Evolutionary conservation across 2,797 vertebrate species (phyloP).

Genomic region (Hoplostethus mediterraneus): DNA sequence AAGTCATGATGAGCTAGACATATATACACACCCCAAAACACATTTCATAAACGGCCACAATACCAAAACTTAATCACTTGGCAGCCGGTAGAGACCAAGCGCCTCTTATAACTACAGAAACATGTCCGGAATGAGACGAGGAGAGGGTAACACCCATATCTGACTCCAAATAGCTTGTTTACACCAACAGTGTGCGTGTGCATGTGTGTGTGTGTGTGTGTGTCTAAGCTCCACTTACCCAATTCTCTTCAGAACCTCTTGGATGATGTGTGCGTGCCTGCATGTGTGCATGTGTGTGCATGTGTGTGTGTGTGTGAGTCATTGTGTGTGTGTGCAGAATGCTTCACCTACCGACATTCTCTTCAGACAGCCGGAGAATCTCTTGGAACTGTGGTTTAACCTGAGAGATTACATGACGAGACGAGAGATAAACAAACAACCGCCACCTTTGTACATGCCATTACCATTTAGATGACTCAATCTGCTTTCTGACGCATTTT

Average conservation of each 20-base stretch:
- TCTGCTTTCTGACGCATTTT: neutral
- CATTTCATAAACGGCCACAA: slow-evolving; percentile 73
- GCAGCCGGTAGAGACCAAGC: slow-evolving; percentile 67
- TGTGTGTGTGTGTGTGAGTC: slow-evolving; percentile 27
- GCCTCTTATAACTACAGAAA: slow-evolving; percentile 67
- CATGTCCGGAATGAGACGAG: slow-evolving; percentile 60
- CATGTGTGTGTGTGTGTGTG: slow-evolving; percentile 21
- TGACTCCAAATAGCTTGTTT: slow-evolving; percentile 76
- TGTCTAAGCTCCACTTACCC: slow-evolving; percentile 54
- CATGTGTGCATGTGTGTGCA: slow-evolving; percentile 22
- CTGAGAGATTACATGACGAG: slow-evolving; percentile 74
- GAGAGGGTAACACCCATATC: slow-evolving; percentile 66
- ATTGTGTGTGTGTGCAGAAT: slow-evolving; percentile 30
- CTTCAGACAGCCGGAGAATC: slow-evolving; percentile 96
- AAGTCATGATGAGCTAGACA: slow-evolving; percentile 38
- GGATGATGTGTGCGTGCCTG: slow-evolving; percentile 13
- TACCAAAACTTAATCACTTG: slow-evolving; percentile 69
- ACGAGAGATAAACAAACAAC: slow-evolving; percentile 12
- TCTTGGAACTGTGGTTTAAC: slow-evolving; percentile 99
- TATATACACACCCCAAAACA: slow-evolving; percentile 44
- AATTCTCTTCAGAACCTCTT: slow-evolving; percentile 39
- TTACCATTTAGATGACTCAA: neutral
- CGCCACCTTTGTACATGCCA: neutral
- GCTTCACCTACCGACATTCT: slow-evolving; percentile 93
- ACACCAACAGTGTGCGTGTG: slow-evolving; percentile 56